A percentile compares a stretch with the other conserved stretches of the same genome.
These are phyloP conservation scores for Pampusana beccarii DNA, from an alignment of 2,113 vertebrate species.

Conservation along the genomic window DNA sequence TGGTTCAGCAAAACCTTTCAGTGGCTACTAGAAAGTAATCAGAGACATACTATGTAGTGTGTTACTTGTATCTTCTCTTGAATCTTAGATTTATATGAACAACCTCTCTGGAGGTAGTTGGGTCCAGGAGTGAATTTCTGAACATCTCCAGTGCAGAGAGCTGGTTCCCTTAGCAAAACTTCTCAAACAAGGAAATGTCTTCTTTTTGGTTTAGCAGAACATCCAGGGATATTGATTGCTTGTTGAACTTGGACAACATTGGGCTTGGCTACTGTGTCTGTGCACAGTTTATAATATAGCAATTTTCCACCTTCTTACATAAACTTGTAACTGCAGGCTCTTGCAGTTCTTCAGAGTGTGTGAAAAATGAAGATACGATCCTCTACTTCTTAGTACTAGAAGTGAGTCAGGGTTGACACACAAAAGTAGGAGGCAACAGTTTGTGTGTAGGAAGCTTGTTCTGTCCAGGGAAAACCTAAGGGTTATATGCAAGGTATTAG, in stretches of 20 bases:
- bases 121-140: background rate
- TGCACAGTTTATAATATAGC: background rate
- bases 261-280: background rate
- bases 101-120: background rate
- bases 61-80: background rate
- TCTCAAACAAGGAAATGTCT: background rate
- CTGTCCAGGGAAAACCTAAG: slow-evolving; percentile 22
- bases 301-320: background rate
- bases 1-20: background rate
- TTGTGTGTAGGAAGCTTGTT: slow-evolving; percentile 51
- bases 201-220: background rate
- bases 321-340: background rate
- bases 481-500: background rate
- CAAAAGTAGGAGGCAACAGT: slow-evolving; percentile 55
- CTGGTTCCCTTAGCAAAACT: background rate
- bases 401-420: slow-evolving; percentile 54
- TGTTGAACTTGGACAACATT: background rate
- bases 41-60: background rate
- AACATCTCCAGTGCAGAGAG: background rate
- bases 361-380: background rate
- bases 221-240: background rate
- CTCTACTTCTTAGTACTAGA: background rate
- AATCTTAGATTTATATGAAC: background rate
- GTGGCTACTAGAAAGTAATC: background rate
- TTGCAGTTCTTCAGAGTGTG: background rate